A percentile compares a stretch with the other conserved stretches of the same genome.
phyloP scores from a whole-genome alignment of 2,797 vertebrate species.

The Chromis chromis region DNA sequence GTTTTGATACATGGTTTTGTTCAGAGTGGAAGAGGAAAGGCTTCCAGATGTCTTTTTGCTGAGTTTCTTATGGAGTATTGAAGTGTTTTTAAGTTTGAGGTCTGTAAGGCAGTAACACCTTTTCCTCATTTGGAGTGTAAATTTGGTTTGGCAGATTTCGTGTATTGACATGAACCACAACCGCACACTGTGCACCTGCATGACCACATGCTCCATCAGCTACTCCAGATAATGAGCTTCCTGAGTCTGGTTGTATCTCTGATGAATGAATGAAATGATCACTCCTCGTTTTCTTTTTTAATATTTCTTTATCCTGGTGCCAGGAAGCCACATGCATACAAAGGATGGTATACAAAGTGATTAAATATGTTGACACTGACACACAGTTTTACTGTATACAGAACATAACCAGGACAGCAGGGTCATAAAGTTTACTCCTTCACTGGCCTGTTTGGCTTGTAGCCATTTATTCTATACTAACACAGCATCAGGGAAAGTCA shows the following conservation, averaged over 20 bases:
- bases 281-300: neutral
- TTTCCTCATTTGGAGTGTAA: neutral
- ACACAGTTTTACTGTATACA: neutral
- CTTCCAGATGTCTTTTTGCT: neutral
- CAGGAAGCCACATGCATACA: neutral
- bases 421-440: neutral
- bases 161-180: neutral
- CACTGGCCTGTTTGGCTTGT: too few relatives aligned
- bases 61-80: neutral
- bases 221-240: neutral
- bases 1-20: neutral
- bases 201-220: neutral
- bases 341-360: neutral
- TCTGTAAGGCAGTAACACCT: neutral
- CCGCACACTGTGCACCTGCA: neutral
- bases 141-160: conserved; percentile 14
- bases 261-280: conserved; percentile 7
- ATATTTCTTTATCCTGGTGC: neutral
- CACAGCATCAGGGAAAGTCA: neutral
- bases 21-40: neutral
- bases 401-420: neutral
- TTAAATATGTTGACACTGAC: neutral
- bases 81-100: neutral
- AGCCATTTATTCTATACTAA: neutral
- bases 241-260: neutral